phyloP scores from a whole-genome alignment of 2,888 invertebrate species.

The Branchinecta sandiegonensis region DNA sequence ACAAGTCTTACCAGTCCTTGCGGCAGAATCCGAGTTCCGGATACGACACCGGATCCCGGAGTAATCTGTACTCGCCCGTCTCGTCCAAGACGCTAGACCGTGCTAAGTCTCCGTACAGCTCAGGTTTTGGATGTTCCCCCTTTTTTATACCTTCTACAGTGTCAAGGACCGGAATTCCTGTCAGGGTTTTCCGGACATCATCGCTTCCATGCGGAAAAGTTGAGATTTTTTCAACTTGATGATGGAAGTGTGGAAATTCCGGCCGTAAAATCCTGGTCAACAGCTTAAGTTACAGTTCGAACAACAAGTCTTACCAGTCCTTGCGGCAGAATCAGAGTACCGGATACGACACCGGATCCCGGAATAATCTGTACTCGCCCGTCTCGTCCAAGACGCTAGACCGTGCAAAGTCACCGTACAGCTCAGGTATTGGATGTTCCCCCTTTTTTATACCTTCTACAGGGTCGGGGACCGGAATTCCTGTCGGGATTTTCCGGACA shows the following conservation, averaged over 20 bases:
- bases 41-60: constrained; percentile 12
- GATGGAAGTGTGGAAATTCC: too few relatives aligned
- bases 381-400: background rate
- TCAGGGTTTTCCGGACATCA: too few relatives aligned
- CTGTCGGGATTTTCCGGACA: too few relatives aligned
- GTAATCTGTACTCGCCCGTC: background rate
- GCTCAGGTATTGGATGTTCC: background rate
- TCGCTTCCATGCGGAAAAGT: too few relatives aligned
- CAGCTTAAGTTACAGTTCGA: background rate
- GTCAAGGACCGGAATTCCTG: too few relatives aligned
- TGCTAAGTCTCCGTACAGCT: background rate
- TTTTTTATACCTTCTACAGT: too few relatives aligned
- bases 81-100: background rate
- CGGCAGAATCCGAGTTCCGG: constrained; percentile 6
- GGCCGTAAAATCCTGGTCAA: too few relatives aligned
- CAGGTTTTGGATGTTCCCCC: background rate
- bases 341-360: constrained; percentile 3
- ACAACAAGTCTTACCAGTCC: constrained; percentile 2
- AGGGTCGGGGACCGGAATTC: too few relatives aligned
- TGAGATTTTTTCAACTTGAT: too few relatives aligned
- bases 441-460: too few relatives aligned
- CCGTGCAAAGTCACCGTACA: constrained; percentile 3
- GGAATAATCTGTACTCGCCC: constrained; percentile 10
- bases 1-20: constrained; percentile 10
- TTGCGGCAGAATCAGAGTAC: constrained; percentile 5